Base-by-base conservation (phyloP, 2,888 invertebrate species). In the Cepaea hortensis region DNA sequence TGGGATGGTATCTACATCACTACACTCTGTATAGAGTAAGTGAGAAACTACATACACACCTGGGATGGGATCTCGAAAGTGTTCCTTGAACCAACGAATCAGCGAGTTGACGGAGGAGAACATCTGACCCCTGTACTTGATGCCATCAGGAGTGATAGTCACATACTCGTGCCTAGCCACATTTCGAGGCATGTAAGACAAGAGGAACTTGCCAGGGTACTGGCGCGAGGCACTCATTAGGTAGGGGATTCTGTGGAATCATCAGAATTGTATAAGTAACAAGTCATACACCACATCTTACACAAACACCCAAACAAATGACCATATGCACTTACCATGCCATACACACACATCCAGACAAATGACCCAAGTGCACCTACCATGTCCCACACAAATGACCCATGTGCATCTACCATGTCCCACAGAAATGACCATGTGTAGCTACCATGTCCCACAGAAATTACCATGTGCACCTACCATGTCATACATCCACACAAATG, bases 51-150 rank as follows among this genome's bases (percentile, higher is more conserved):
- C 6, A 15, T 50, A 77, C 77, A 55, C 46, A 90, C 94, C 93
- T 88, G 94, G 94, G 18, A 93, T 91, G 0, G 98, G 97, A 93
- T 99, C 98, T 90, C 98, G 95, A 95, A 98, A 99, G 94, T 99
- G 98, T 94, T 98, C 98, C 94, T 99, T 99, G 95, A 99, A 99
- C 99, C 99, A 99, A 88, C 97, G 96, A 92, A 99, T 96, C 87
- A 99, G 94, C 18, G 96, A 95, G 75, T 96, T 96, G 0, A 98
- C 95, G 0, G 97, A 96, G 90, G 97, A 97, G 94, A 99, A 99
- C 94, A 97, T 96, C 90, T 97, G 96, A 9, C 90, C 88, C 50
- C 99, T 95, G 94, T 98, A 99, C 85, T 97, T 96, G 94, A 98
- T 97, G 1, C 99, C 99, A 90, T 99, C 98, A 0, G 98, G 97